Evolutionary conservation across 2,113 vertebrate genomes (phyloP).

Genomic region (Cyrtonyx montezumae): DNA sequence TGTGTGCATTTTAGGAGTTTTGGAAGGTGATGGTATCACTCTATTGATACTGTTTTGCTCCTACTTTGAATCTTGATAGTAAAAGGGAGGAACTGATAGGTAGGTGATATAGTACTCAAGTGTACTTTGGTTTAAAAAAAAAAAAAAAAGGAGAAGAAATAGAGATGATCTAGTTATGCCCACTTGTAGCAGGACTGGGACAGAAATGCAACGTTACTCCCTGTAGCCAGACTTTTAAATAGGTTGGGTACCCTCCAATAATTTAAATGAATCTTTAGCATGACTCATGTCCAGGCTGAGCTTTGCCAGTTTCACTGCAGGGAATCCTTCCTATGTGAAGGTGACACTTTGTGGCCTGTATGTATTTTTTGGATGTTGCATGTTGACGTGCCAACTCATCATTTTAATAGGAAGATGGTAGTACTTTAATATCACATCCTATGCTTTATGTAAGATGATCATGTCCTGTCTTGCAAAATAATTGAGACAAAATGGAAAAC

Average conservation of each 20-base stretch:
- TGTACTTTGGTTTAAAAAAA: too few relatives aligned
- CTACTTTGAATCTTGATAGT: not conserved
- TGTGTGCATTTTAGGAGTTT: not conserved
- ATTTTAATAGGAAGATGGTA: not conserved
- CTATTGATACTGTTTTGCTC: not conserved
- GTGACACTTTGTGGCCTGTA: slow-evolving; percentile 54
- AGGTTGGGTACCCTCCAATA: slow-evolving; percentile 71
- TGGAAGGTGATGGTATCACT: not conserved
- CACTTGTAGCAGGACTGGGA: not conserved
- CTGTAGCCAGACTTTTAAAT: slow-evolving; percentile 60
- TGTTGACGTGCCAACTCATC: not conserved
- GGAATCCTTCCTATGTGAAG: slow-evolving; percentile 59
- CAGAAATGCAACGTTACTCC: slow-evolving; percentile 19
- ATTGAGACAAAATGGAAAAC: not conserved
- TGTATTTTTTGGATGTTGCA: not conserved
- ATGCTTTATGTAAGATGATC: not conserved
- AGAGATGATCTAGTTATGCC: slow-evolving; percentile 7
- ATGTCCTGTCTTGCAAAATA: not conserved
- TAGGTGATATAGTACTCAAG: not conserved
- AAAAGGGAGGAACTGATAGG: not conserved
- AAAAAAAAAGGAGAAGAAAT: not conserved
- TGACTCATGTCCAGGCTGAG: slow-evolving; percentile 42
- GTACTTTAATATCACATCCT: not conserved
- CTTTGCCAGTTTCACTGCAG: slow-evolving; percentile 55
- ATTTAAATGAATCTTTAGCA: slow-evolving; percentile 66